Evolutionary conservation across 2,797 vertebrate species (phyloP), one percentile per base, ranked within the genome.

Genomic region (Bradypodion ventrale): DNA sequence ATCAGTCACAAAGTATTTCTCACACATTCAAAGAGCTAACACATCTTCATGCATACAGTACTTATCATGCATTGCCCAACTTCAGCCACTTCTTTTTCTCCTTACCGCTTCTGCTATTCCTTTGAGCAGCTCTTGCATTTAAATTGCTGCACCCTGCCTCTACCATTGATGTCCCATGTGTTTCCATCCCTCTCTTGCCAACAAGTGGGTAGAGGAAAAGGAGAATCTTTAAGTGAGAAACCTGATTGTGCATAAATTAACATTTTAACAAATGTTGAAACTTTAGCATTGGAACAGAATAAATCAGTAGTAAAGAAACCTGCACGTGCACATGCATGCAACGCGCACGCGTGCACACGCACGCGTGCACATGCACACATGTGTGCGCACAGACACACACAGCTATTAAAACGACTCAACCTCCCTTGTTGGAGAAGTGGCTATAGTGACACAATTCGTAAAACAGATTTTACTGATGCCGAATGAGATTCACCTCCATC

Each of bases 401-500:
- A 44, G 15, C 0, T 16, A 65, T 25, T 85, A 70, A 85, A 85
- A 82, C 82, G 74, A 85, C 68, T 87, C 81, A 80, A 84, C 83
- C 78, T 46, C 1, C 60, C 1, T 7, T 15, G 15, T 68, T 90
- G 78, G 29, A 81, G 84, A 82, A 91, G 74, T 73, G 72, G 42
- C 49, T 80, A 85, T 86, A 86, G 72, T 80, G 87, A 89, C 88
- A 81, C 65, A 56, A 84, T 78, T 63, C 65, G 52, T 0, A 32
- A 80, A 93, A 25, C n/a, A 52, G 89, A 46, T 3, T 91, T 70
- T 65, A n/a, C 52, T 72, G 74, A 77, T 82, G 65, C n/a, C 70
- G 87, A 86, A 86, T 88, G 90, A 92, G 92, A 82, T 75, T 49
- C 0, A 2, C 78, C 89, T 49, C 76, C 75, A 59, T 89, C 75